phyloP scores from a whole-genome alignment of 2,797 vertebrate species.

The Chaenodraco wilsoni region DNA sequence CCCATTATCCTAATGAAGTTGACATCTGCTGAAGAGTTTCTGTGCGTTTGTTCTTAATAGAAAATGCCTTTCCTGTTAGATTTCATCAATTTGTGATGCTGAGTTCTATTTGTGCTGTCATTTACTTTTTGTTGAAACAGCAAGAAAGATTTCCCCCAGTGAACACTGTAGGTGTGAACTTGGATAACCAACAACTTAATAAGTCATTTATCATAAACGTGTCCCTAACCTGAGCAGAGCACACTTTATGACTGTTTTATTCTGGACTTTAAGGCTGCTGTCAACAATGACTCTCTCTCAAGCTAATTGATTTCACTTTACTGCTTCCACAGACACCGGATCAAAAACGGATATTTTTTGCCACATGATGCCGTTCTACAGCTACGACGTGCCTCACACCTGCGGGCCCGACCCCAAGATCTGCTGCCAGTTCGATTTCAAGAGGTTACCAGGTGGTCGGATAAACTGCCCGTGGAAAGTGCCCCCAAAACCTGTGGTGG shows the following conservation, averaged over 20 bases:
- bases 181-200: not conserved
- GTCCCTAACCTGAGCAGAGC: not conserved
- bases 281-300: not conserved
- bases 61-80: conserved; percentile 11
- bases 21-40: conserved; percentile 32
- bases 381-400: conserved; percentile 96
- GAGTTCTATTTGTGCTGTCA: not conserved
- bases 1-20: conserved; percentile 41
- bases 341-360: conserved; percentile 94
- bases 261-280: not conserved
- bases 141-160: not conserved
- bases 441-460: conserved; percentile 93
- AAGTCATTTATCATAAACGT: not conserved
- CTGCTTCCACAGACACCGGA: conserved; percentile 81
- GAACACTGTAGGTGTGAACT: not conserved
- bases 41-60: conserved; percentile 29
- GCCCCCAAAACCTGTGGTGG: conserved; percentile 90
- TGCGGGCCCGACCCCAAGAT: conserved; percentile 98
- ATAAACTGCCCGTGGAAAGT: conserved; percentile 99
- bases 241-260: not conserved
- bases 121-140: too few relatives aligned
- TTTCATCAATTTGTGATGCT: conserved; percentile 16
- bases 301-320: not conserved
- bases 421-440: conserved; percentile 99
- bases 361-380: conserved; percentile 99